Percentiles rank a stretch among this genome's conserved stretches.
Conservation (phyloP, 1,140 invertebrate genomes). For the Aphelinus certus region DNA sequence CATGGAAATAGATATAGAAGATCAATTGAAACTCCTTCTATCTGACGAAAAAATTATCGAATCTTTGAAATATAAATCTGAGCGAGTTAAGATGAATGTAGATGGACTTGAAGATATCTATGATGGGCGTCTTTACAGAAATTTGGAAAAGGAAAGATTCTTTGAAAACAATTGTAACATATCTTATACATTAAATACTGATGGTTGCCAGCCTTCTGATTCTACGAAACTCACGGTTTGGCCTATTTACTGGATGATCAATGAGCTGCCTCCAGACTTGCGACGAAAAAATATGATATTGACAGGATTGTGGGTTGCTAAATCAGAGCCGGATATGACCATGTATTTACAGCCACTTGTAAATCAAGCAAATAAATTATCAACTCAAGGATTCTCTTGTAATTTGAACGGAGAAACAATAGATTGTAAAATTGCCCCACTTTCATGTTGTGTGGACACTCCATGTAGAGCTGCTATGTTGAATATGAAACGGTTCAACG, state of each 20-base stretch:
- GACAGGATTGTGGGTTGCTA: slow-evolving; percentile 16
- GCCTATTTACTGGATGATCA: slow-evolving; percentile 37
- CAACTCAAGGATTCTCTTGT: slow-evolving; percentile 3
- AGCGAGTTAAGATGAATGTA: slow-evolving; percentile 15
- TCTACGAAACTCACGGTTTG: slow-evolving; percentile 21
- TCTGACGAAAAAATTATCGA: background rate
- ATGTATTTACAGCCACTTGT: slow-evolving; percentile 13
- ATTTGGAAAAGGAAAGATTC: background rate
- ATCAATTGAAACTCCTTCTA: slow-evolving; percentile 11
- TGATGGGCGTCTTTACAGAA: slow-evolving; percentile 29
- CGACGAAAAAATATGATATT: slow-evolving; percentile 30
- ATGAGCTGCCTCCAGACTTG: slow-evolving; percentile 29
- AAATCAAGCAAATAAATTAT: slow-evolving; percentile 15
- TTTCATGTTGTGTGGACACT: slow-evolving; percentile 35
- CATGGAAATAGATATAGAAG: slow-evolving; percentile 9
- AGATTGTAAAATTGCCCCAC: slow-evolving; percentile 1
- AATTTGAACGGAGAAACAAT: background rate
- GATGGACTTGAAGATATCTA: slow-evolving; percentile 33
- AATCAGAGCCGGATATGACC: slow-evolving; percentile 24
- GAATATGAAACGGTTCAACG: slow-evolving; percentile 43
- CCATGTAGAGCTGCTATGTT: slow-evolving; percentile 23
- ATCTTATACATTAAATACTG: slow-evolving; percentile 37
- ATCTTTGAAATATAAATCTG: background rate
- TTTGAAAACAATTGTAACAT: slow-evolving; percentile 27
- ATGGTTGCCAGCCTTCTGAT: slow-evolving; percentile 30